Evolutionary conservation across 1,140 invertebrate genomes (phyloP), one percentile per base, ranked within the genome.

Genomic region (Leptonema lineaticorne): DNA sequence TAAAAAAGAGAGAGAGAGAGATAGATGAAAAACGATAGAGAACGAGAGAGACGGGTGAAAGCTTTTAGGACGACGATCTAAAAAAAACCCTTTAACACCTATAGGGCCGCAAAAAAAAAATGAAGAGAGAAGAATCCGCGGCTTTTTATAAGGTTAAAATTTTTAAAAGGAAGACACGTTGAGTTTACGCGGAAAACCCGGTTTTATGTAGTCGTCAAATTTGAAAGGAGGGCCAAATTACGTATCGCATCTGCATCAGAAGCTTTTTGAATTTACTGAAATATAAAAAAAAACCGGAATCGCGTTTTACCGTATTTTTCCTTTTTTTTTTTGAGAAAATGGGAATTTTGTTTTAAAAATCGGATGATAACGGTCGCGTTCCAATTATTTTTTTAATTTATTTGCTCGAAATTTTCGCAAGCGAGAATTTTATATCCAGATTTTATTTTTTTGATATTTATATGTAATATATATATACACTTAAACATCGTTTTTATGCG

Each of bases 111-210:
- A 41, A 62, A 62, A 59, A 59, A 29, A n/a, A n/a, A n/a, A n/a
- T n/a, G n/a, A n/a, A n/a, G n/a, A n/a, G n/a, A n/a, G n/a, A n/a
- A n/a, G n/a, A n/a, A 27, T 18, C 57, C 30, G 22, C 29, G 37
- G 37, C n/a, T 62, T 62, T 62, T 45, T 27, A 62, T 24, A 62
- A 62, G 59, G 59, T 62, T 62, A 62, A 62, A 62, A 62, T 20
- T 59, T 59, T 59, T 59, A 62, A 62, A 62, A 27, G 30, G 59
- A 45, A 62, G 59, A 62, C 59, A 27, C 30, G 58, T 60, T 16
- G 8, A 11, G 14, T 22, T 60, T 58, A 16, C 14, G 20, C 14
- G 18, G 48, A 53, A n/a, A n/a, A 26, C 48, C 37, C 46, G 18
- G 30, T 28, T 59, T 59, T 59, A 59, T 37, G 57, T 59, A 59